Percentiles rank a stretch among this genome's conserved stretches.
Evolutionary conservation across 2,797 vertebrate species (phyloP).

Genomic region (Pipistrellus nathusii): DNA sequence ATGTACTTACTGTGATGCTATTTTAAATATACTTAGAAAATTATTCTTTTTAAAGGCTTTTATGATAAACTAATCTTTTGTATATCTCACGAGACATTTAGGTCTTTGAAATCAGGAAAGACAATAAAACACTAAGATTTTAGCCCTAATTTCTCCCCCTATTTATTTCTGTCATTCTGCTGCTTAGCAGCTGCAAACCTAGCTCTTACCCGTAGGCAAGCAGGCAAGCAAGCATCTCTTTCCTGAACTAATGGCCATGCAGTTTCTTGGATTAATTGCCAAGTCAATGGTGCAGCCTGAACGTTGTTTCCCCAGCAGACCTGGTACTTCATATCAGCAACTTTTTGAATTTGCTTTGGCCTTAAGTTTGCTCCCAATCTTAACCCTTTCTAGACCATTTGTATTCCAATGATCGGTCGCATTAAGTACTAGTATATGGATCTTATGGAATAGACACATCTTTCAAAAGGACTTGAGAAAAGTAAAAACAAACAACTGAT

Average conservation of each 20-base stretch:
- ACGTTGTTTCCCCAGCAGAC: conserved; percentile 74
- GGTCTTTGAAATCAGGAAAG: conserved; percentile 63
- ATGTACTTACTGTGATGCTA: background rate
- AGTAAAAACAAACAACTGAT: background rate
- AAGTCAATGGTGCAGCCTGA: conserved; percentile 83
- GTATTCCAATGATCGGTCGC: background rate
- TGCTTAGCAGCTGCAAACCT: conserved; percentile 77
- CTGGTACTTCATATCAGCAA: conserved; percentile 76
- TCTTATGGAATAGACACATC: accelerated
- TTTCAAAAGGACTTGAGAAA: conserved; percentile 9
- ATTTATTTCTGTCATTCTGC: conserved; percentile 80
- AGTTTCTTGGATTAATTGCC: conserved; percentile 85
- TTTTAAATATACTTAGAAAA: conserved; percentile 37
- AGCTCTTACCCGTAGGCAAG: conserved; percentile 83
- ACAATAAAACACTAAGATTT: conserved; percentile 64
- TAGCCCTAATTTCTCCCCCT: conserved; percentile 56
- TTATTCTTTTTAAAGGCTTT: background rate
- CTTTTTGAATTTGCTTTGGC: conserved; percentile 63
- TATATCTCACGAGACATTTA: background rate
- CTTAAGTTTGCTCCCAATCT: conserved; percentile 67
- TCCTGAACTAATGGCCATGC: conserved; percentile 84
- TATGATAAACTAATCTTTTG: conserved; percentile 38
- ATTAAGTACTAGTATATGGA: background rate
- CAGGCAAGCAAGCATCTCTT: conserved; percentile 81
- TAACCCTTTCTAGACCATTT: conserved; percentile 75